A percentile compares a stretch with the other conserved stretches of the same genome.
These are phyloP conservation scores for Python bivittatus DNA, from an alignment of 2,113 vertebrate species.

Conservation along the genomic window DNA sequence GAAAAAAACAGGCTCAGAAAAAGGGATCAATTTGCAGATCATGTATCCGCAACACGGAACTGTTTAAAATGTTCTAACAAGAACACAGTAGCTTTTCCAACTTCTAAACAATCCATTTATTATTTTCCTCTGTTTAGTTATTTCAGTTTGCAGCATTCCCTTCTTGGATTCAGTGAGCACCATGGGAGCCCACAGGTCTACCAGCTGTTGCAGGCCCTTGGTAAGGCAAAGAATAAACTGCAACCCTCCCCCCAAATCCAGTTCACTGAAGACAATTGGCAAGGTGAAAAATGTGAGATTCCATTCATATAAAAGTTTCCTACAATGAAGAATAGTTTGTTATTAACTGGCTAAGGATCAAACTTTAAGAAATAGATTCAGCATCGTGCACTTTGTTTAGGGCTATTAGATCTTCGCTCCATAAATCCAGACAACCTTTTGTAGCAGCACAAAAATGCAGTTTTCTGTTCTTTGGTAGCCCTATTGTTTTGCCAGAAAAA, in stretches of 20 bases:
- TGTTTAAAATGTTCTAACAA: conserved; percentile 10
- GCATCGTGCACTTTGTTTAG: neutral
- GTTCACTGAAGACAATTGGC: neutral
- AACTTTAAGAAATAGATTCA: neutral
- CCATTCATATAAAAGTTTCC: neutral
- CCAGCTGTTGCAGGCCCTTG: neutral
- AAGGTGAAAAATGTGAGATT: neutral
- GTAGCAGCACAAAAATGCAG: neutral
- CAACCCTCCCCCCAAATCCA: neutral
- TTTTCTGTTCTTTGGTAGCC: neutral
- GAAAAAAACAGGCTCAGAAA: conserved; percentile 28
- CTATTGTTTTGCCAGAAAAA: neutral
- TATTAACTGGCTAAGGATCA: neutral
- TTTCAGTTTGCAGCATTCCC: neutral
- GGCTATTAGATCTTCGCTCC: neutral
- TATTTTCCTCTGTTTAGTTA: neutral
- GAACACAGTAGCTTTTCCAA: neutral
- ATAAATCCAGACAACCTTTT: neutral
- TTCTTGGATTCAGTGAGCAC: neutral
- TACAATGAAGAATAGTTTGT: neutral
- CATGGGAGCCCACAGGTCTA: neutral
- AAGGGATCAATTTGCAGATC: conserved; percentile 35
- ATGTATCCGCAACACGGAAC: neutral
- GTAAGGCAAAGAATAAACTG: neutral
- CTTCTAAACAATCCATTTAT: neutral